Evolutionary conservation across 2,113 vertebrate genomes (phyloP), one percentile per base, ranked within the genome.

Genomic region (Ursus arctos): DNA sequence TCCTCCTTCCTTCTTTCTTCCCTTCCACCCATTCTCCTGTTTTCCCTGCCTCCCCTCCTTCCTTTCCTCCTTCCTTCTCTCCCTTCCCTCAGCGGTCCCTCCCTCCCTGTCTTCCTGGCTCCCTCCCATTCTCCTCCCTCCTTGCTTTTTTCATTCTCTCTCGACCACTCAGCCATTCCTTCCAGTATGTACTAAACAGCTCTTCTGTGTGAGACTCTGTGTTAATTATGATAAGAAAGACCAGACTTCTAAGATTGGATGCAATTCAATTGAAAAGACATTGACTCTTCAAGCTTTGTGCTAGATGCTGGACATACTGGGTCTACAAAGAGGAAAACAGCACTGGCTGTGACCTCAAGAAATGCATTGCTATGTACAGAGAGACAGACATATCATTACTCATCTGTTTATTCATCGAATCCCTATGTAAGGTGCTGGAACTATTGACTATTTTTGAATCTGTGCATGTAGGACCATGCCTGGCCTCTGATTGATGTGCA

Each of bases 381-480:
- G 7, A 90, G 51, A 85, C 16, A 91, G 59, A 31, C 19, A 83
- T 55, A 31, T 26, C 40, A 49, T 33, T 82, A 76, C 28, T 94
- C 59, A 87, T 91, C 28, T 91, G 13, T 81, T 94, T 71, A 88
- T 79, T 69, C 31, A 81, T 31, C 95, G 53, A 87, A 71, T 86
- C 80, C 67, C 22, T 91, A 36, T 22, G 40, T 74, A 21, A 93
- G 4, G 6, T 80, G 22, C 49, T 76, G 33, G 26, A 43, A 69
- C 63, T 40, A 18, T 85, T 93, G 84, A 33, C 43, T n/a, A 6
- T 69, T 85, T 86, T 87, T 95, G 43, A 87, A 61, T 80, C 63
- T 94, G 2, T 61, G 76, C 40, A 59, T 92, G 81, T 43, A 76
- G 12, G 22, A 49, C 33, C 43, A 51, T 82, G 51, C 11, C 76